Evolutionary conservation across 1,140 invertebrate species (phyloP).

Genomic region (Drosophila setifemur): DNA sequence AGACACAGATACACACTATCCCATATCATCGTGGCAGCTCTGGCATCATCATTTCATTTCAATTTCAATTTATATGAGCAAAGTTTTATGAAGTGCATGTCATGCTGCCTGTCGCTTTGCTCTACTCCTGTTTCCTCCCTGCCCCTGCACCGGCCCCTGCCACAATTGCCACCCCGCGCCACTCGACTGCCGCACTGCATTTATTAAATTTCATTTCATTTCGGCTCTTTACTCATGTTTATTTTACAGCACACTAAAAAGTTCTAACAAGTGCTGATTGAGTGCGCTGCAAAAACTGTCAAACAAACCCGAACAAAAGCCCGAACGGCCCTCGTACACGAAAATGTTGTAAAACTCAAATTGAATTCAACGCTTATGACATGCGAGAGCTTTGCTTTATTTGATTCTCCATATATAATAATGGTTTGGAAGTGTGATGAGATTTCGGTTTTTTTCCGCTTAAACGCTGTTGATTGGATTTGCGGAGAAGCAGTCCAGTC

Average conservation of each 20-base stretch:
- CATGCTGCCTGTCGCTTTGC: slow-evolving; percentile 52
- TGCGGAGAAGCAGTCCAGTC: no score
- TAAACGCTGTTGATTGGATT: slow-evolving; percentile 5
- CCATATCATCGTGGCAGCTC: slow-evolving; percentile 27
- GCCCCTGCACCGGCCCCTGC: no score
- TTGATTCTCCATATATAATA: slow-evolving; percentile 37
- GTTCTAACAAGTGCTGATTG: slow-evolving; percentile 77
- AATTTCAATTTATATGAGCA: slow-evolving; percentile 79
- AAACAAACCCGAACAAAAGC: slow-evolving; percentile 43
- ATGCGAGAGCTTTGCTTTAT: slow-evolving; percentile 56
- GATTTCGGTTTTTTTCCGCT: slow-evolving; percentile 9
- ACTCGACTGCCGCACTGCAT: slow-evolving; percentile 36
- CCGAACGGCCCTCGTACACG: background rate
- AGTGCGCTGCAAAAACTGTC: slow-evolving; percentile 70
- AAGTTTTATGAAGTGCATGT: slow-evolving; percentile 79
- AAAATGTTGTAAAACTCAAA: slow-evolving; percentile 56
- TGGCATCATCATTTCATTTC: slow-evolving; percentile 66
- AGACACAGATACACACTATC: background rate
- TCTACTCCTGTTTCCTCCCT: slow-evolving; percentile 1
- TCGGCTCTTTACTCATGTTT: slow-evolving; percentile 67
- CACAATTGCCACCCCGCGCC: no score
- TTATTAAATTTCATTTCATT: slow-evolving; percentile 79
- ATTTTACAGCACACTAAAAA: slow-evolving; percentile 74
- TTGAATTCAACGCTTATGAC: slow-evolving; percentile 69
- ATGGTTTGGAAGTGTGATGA: slow-evolving; percentile 36